Conservation (phyloP, 2,888 invertebrate genomes). For the Lepas anatifera region DNA sequence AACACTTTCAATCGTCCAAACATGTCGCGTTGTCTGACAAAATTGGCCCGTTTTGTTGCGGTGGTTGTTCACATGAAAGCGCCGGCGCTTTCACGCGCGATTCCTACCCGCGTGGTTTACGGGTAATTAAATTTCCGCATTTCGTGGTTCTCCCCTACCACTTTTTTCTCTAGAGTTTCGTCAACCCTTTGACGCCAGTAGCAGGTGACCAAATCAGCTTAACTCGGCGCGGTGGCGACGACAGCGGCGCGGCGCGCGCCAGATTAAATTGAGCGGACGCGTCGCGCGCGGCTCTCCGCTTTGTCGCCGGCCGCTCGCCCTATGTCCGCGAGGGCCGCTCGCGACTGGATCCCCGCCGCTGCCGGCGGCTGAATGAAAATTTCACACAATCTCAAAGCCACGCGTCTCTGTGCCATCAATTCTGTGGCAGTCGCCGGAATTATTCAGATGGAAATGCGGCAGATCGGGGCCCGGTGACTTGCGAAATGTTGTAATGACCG, state of each 20-base stretch:
- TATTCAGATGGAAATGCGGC: background rate
- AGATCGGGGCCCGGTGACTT: background rate
- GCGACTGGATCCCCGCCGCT: too few species aligned
- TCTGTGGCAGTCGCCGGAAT: background rate
- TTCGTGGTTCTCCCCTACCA: background rate
- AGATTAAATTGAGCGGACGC: constrained; percentile 9
- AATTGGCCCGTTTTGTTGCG: too few species aligned
- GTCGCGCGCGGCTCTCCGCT: background rate
- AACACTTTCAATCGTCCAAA: too few species aligned
- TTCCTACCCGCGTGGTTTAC: background rate
- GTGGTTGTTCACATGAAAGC: background rate
- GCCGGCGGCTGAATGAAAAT: background rate
- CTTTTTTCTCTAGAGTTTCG: background rate
- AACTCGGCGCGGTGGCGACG: background rate
- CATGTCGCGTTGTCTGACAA: too few species aligned
- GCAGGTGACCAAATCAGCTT: constrained; percentile 9
- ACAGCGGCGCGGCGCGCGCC: background rate
- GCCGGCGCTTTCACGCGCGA: background rate
- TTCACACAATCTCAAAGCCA: constrained; percentile 9
- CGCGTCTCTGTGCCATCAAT: background rate
- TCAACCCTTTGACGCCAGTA: constrained; percentile 5
- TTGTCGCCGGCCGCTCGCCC: background rate
- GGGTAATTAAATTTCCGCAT: constrained; percentile 6
- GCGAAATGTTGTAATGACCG: constrained; percentile 1
- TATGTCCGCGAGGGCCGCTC: too few species aligned